Percentiles rank a stretch among this genome's conserved stretches.
These are phyloP conservation scores for Ceratosolen fusciceps DNA, from an alignment of 1,140 invertebrate species.

Conservation along the genomic window DNA sequence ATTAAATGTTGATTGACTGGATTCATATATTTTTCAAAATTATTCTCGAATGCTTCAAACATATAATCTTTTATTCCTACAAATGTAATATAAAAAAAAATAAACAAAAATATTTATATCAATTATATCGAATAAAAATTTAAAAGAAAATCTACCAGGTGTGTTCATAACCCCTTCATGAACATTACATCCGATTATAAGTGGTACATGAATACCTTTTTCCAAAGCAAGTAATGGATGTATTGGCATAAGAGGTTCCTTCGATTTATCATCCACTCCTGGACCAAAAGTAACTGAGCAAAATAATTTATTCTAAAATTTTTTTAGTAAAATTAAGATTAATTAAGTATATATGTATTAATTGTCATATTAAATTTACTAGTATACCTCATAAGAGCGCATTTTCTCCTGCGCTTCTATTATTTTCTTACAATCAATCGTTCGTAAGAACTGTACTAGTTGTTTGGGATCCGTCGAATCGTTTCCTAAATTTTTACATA, in stretches of 20 bases:
- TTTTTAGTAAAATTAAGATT: not conserved
- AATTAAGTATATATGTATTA: not conserved
- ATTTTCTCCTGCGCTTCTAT: not conserved
- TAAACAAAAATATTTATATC: not conserved
- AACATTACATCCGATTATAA: slow-evolving; percentile 74
- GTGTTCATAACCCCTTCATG: slow-evolving; percentile 73
- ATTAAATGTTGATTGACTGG: slow-evolving; percentile 19
- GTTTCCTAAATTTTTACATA: slow-evolving; percentile 60
- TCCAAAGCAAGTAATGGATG: slow-evolving; percentile 60
- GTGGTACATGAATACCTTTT: slow-evolving; percentile 72
- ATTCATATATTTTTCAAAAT: slow-evolving; percentile 47
- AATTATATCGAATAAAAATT: not conserved
- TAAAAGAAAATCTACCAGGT: slow-evolving; percentile 49
- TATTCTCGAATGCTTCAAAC: slow-evolving; percentile 29
- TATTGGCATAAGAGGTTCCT: slow-evolving; percentile 65
- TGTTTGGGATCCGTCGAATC: slow-evolving; percentile 65
- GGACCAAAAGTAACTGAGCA: slow-evolving; percentile 55
- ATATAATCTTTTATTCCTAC: slow-evolving; percentile 29
- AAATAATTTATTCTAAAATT: slow-evolving; percentile 53
- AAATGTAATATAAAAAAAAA: slow-evolving; percentile 18
- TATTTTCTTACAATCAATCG: slow-evolving; percentile 54
- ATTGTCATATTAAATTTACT: not conserved
- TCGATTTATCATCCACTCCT: slow-evolving; percentile 56
- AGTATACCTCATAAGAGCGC: not conserved
- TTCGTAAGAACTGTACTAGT: slow-evolving; percentile 68